Conservation (phyloP, 2,888 invertebrate species). For the Aethes cnicana region DNA sequence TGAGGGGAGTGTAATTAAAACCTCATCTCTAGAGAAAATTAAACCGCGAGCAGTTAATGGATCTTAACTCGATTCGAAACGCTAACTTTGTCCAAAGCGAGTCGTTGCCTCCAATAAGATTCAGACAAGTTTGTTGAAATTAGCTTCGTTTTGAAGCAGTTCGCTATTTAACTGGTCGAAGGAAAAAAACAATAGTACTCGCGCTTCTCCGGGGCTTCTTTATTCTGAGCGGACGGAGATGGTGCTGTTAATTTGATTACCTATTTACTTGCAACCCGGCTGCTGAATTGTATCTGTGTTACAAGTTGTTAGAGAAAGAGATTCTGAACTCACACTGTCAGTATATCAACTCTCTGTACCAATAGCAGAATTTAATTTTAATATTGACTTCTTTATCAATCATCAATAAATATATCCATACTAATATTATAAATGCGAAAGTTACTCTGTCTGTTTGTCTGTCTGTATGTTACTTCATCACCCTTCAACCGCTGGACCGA, state of each 20-base stretch:
- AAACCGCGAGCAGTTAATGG: conserved; percentile 75
- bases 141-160: conserved; percentile 60
- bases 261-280: not conserved
- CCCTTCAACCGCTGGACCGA: too few species aligned
- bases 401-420: too few species aligned
- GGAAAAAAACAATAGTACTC: conserved; percentile 17
- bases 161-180: conserved; percentile 49
- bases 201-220: conserved; percentile 2
- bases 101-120: conserved; percentile 70
- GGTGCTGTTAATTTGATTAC: conserved; percentile 17
- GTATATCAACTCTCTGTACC: too few species aligned
- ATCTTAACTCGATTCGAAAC: conserved; percentile 74
- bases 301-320: not conserved
- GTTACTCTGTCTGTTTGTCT: too few species aligned
- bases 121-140: conserved; percentile 65
- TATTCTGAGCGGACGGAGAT: not conserved
- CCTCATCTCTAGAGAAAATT: conserved; percentile 68
- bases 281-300: not conserved
- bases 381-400: too few species aligned
- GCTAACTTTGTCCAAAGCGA: conserved; percentile 67
- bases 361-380: too few species aligned
- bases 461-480: too few species aligned
- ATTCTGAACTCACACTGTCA: too few species aligned
- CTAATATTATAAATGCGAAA: too few species aligned
- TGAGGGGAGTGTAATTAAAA: conserved; percentile 65